Evolutionary conservation across 2,797 vertebrate species (phyloP), one percentile per base, ranked within the genome.

Genomic region (Natrix natrix): DNA sequence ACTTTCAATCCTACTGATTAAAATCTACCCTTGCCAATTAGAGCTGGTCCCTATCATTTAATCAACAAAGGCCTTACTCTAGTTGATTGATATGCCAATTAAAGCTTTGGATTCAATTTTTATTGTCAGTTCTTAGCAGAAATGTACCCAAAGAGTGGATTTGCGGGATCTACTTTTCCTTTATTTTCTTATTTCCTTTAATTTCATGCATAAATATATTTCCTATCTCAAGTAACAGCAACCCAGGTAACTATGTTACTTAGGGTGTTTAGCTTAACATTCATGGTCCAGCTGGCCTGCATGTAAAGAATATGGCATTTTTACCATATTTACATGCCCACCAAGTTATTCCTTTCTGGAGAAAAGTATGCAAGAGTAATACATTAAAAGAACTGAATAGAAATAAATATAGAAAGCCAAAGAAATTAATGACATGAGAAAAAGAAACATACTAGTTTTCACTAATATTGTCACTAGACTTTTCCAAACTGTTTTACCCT

Each of bases 21-120:
- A 89, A 89, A 83, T 92, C 60, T 83, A 48, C 43, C 56, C 63
- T 92, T 69, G 78, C 87, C 91, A 74, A 60, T 92, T 92, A 92
- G 74, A 92, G 59, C n/a, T 89, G 91, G 48, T n/a, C 37, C 87
- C 56, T 20, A 83, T 92, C 87, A 89, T 60, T 92, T 88, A 83
- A 92, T 92, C 91, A 92, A 78, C 66, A 60, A 61, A 92, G 60
- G 87, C 54, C 56, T 88, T 52, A 83, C 74, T 48, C 37, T 83
- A 60, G 59, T 60, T 89, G 87, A 89, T 89, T 92, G 69, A 89
- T 60, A 89, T 32, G 88, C 55, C 48, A 57, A 92, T 92, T 83
- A 78, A 89, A 78, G 32, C 61, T 83, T 78, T 56, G 11, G 60
- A 52, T 43, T 48, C 37, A 78, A 10, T 87, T 88, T 88, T 54